These are phyloP conservation scores for Monoplex corrugatus DNA, from an alignment of 2,888 invertebrate species.

Conservation along the genomic window DNA sequence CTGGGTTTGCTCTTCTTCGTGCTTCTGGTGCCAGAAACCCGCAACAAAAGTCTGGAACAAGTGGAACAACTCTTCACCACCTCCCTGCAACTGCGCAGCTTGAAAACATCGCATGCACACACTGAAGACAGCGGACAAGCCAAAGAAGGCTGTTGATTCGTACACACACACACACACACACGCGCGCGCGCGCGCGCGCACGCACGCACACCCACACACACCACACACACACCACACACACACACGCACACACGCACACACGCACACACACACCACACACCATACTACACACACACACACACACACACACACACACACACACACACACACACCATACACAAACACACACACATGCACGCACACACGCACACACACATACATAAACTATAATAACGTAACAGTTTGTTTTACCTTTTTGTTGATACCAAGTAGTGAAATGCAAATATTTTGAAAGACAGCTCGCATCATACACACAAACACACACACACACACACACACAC, in stretches of 20 bases:
- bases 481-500: too few species aligned
- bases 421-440: too few species aligned
- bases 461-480: too few species aligned
- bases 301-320: slow-evolving; percentile 25
- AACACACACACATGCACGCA: slow-evolving; percentile 43
- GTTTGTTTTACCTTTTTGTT: too few species aligned
- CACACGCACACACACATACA: not conserved
- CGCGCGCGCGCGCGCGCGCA: not conserved
- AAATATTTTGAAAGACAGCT: too few species aligned
- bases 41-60: slow-evolving; percentile 83
- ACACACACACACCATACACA: slow-evolving; percentile 1
- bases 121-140: not conserved
- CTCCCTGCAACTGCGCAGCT: not conserved
- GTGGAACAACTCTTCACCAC: slow-evolving; percentile 82
- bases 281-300: not conserved
- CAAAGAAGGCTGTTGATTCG: not conserved
- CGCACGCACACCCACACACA: slow-evolving; percentile 18
- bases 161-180: not conserved
- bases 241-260: slow-evolving; percentile 42
- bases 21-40: slow-evolving; percentile 84
- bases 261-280: not conserved
- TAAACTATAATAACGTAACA: too few species aligned
- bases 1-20: slow-evolving; percentile 82
- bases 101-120: not conserved
- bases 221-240: slow-evolving; percentile 10